phyloP scores from a whole-genome alignment of 1,140 invertebrate species.

The Hypothenemus hampei region DNA sequence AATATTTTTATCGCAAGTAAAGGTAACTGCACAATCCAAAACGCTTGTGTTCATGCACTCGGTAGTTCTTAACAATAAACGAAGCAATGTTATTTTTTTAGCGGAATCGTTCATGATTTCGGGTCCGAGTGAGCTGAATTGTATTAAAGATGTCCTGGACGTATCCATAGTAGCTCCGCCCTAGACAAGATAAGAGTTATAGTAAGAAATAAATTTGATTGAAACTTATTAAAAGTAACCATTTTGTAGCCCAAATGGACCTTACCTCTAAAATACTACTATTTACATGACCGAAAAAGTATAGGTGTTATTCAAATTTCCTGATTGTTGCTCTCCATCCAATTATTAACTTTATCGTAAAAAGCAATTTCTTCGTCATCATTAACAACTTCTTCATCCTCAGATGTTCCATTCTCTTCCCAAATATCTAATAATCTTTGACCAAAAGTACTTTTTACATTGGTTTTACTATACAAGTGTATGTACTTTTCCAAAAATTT shows the following conservation, averaged over 20 bases:
- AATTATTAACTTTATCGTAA: constrained; percentile 20
- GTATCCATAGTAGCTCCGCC: constrained; percentile 42
- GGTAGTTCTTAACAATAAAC: constrained; percentile 56
- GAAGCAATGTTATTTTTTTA: constrained; percentile 59
- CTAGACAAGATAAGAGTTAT: constrained; percentile 22
- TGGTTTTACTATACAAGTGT: constrained; percentile 8
- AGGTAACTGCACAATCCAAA: constrained; percentile 69
- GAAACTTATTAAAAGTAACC: no score
- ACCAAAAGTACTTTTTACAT: constrained; percentile 16
- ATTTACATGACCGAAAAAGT: no score
- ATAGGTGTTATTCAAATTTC: no score
- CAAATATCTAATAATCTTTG: constrained; percentile 19
- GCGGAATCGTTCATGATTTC: constrained; percentile 31
- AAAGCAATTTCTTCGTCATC: neutral
- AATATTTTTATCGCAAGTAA: constrained; percentile 72
- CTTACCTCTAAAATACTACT: no score
- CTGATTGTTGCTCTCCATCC: constrained; percentile 18
- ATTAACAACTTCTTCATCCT: constrained; percentile 3
- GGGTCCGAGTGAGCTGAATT: constrained; percentile 26
- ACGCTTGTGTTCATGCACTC: constrained; percentile 66
- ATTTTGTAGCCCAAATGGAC: no score
- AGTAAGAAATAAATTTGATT: no score
- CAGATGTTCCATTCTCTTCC: constrained; percentile 3
- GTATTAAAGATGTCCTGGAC: constrained; percentile 39
- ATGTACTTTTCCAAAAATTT: constrained; percentile 16